phyloP scores from a whole-genome alignment of 2,113 vertebrate genomes.

The Zingel zingel region DNA sequence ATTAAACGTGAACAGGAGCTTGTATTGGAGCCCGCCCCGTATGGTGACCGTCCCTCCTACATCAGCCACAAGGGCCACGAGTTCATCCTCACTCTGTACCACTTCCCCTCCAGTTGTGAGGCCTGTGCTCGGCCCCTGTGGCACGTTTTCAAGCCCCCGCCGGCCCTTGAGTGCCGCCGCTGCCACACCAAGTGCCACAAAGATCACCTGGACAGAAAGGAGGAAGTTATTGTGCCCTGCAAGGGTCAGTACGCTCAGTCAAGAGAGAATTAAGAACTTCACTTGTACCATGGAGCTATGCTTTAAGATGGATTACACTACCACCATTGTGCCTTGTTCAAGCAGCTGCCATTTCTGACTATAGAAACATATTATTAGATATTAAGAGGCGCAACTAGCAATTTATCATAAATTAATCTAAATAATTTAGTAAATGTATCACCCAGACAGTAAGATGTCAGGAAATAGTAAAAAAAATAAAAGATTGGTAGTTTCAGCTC shows the following conservation, averaged over 20 bases:
- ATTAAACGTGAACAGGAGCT: constrained; percentile 94
- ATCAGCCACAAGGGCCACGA: constrained; percentile 97
- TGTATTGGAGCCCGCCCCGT: constrained; percentile 81
- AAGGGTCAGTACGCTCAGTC: constrained; percentile 84
- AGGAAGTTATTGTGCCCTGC: constrained; percentile 94
- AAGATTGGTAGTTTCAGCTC: too few species aligned
- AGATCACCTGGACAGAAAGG: constrained; percentile 96
- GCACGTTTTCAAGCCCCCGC: constrained; percentile 96
- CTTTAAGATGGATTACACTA: not conserved
- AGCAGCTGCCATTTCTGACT: not conserved
- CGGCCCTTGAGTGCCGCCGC: constrained; percentile 95
- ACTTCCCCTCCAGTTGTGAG: constrained; percentile 97
- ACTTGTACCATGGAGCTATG: not conserved
- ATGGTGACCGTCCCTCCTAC: constrained; percentile 90
- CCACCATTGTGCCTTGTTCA: not conserved
- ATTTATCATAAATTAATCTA: too few species aligned
- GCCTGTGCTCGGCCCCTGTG: constrained; percentile 94
- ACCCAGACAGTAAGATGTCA: too few species aligned
- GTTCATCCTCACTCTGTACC: constrained; percentile 95
- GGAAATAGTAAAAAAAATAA: too few species aligned
- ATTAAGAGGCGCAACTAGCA: too few species aligned
- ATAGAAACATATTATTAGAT: not conserved
- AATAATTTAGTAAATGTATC: too few species aligned
- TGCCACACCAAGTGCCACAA: constrained; percentile 97
- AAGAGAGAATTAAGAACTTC: not conserved